Percentiles rank a stretch among this genome's conserved stretches.
These are phyloP conservation scores for Hypotaenidia okinawae DNA, from an alignment of 2,797 vertebrate species.

Conservation along the genomic window DNA sequence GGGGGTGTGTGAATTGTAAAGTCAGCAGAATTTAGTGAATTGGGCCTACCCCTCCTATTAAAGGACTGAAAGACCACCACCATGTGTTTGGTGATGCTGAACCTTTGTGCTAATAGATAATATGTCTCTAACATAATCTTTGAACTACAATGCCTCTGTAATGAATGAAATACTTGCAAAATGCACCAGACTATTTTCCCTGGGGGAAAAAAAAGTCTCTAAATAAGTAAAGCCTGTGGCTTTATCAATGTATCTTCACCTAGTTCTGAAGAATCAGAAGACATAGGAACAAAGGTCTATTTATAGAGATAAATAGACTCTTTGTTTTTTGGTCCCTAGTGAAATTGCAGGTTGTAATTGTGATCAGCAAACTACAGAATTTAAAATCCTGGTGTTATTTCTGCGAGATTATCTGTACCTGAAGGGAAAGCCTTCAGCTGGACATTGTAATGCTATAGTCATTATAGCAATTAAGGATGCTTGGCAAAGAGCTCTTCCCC, in stretches of 20 bases:
- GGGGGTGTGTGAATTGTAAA: background rate
- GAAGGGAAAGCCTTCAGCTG: background rate
- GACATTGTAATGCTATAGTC: background rate
- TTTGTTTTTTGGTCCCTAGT: background rate
- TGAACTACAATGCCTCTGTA: background rate
- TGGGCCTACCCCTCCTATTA: background rate
- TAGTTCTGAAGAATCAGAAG: background rate
- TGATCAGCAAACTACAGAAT: background rate
- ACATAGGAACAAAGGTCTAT: background rate
- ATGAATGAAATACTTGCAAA: background rate
- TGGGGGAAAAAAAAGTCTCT: background rate
- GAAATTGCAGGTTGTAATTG: background rate
- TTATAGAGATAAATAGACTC: background rate
- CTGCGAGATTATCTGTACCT: background rate
- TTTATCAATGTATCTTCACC: background rate
- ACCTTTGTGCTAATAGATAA: background rate
- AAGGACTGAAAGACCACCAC: background rate
- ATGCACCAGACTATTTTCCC: background rate
- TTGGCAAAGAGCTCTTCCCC: background rate
- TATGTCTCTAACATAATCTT: background rate
- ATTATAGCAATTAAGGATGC: background rate
- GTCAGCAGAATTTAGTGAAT: background rate
- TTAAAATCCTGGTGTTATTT: background rate
- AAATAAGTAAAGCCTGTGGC: background rate
- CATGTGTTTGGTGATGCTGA: background rate